Evolutionary conservation across 37 sponge, comb jelly and placozoan genomes (phyloP).

Genomic region (Eunapius fragilis): DNA sequence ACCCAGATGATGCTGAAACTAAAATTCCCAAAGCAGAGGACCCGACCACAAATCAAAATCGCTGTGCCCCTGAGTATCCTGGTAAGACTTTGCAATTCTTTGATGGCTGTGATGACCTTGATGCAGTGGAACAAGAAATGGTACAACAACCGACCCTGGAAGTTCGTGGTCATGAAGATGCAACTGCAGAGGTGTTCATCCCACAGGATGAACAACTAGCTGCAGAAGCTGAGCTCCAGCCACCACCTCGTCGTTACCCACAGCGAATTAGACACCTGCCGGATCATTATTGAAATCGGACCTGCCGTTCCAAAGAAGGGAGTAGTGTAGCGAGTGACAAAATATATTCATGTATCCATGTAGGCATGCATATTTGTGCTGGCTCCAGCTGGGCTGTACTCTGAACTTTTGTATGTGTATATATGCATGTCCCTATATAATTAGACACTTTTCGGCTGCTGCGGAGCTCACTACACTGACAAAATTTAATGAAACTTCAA

Average conservation of each 20-base stretch:
- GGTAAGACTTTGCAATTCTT: not conserved
- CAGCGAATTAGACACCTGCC: not conserved
- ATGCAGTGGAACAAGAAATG: not conserved
- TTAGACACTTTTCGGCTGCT: not conserved
- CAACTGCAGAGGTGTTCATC: not conserved
- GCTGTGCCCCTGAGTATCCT: not conserved
- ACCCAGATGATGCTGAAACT: not conserved
- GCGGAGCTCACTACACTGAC: too few relatives aligned
- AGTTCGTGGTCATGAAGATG: not conserved
- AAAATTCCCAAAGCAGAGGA: not conserved
- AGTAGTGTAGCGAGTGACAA: not conserved
- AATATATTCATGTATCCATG: not conserved
- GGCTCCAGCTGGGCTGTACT: not conserved
- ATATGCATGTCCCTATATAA: not conserved
- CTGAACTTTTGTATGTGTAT: not conserved
- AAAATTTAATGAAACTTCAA: too few relatives aligned
- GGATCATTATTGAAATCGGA: not conserved
- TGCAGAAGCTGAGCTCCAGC: not conserved
- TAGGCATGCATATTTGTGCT: not conserved
- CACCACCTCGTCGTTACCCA: not conserved
- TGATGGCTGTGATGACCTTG: not conserved
- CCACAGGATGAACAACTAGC: not conserved
- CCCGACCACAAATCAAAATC: not conserved
- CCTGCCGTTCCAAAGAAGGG: not conserved
- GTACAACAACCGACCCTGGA: not conserved